Percentiles rank a stretch among this genome's conserved stretches.
phyloP scores from a whole-genome alignment of 2,888 invertebrate species.

The Strigamia transsilvanica region DNA sequence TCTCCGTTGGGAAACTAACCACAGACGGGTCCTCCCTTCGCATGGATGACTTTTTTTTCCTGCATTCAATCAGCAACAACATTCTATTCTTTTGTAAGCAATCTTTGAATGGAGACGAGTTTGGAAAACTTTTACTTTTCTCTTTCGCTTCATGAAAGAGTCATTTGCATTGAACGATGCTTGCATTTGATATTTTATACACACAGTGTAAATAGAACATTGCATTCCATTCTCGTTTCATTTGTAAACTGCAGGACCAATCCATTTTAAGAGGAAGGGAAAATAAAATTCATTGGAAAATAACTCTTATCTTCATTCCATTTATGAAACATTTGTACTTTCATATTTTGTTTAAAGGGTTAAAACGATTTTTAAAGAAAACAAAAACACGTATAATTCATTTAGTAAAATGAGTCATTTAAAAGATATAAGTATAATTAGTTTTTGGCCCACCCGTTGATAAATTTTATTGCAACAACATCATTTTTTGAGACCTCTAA shows the following conservation, averaged over 20 bases:
- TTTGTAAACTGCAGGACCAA: conserved; percentile 12
- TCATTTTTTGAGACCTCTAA: conserved; percentile 21
- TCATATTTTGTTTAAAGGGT: neutral
- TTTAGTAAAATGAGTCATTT: neutral
- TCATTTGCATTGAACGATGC: conserved; percentile 43
- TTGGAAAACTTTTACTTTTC: conserved; percentile 17
- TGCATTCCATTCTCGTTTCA: neutral
- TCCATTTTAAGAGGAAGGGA: neutral
- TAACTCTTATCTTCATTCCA: neutral
- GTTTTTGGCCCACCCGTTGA: conserved; percentile 13
- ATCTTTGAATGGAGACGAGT: conserved; percentile 29
- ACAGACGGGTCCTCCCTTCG: conserved; percentile 40
- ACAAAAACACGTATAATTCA: neutral
- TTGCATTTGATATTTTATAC: conserved; percentile 31
- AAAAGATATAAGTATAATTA: conserved; percentile 32
- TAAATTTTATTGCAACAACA: conserved; percentile 35
- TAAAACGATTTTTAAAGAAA: neutral
- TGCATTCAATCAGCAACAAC: conserved; percentile 45
- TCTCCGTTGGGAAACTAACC: conserved; percentile 40
- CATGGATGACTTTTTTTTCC: conserved; percentile 24
- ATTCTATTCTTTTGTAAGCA: conserved; percentile 45
- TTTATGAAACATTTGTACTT: neutral
- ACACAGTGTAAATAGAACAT: conserved; percentile 17
- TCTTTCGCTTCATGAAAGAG: conserved; percentile 41
- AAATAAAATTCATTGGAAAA: neutral